Evolutionary conservation across 1,140 invertebrate genomes (phyloP), one percentile per base, ranked within the genome.

Genomic region (Trichogramma pretiosum): DNA sequence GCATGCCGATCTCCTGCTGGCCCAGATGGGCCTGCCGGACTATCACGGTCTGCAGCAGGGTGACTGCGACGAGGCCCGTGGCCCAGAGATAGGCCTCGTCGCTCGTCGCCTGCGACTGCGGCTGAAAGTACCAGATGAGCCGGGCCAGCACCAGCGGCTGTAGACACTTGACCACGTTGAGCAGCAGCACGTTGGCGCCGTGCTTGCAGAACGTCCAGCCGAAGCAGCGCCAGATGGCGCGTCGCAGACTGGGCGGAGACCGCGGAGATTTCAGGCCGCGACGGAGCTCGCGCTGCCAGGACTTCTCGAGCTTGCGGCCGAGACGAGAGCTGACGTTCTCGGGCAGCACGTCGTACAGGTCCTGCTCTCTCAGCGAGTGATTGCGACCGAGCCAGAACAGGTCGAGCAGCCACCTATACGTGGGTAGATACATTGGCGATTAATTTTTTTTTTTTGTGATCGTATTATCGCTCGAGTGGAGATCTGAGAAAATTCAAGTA

Each of bases 271-370:
- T 48, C 44, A 58, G 56, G 0, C 70, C 63, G 1, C 48, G 52
- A 21, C 54, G 53, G 16, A 75, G 26, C 58, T 77, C 75, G 37
- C 66, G 59, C 13, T 46, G 19, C 50, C 44, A 46, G 7, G 32
- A 35, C 18, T 65, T 74, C 73, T 79, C 76, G 9, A 80, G 63
- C 28, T 67, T 62, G 56, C 78, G 72, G 7, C 75, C 77, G n/a
- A 80, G 65, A 46, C 67, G 67, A 50, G 74, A 70, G 4, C 76
- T 77, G 14, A 70, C 58, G 51, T 77, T 75, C 50, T 54, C 63
- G 46, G 74, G 70, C 49, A 78, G 71, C 18, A 77, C 71, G 38
- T 74, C 74, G n/a, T 56, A 58, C 18, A 60, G 26, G 45, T 60
- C 54, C 22, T 32, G 18, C 2, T 34, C 28, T 13, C 50, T 42